Base-by-base conservation (phyloP, 2,797 vertebrate genomes). In the Pelobates cultripes region DNA sequence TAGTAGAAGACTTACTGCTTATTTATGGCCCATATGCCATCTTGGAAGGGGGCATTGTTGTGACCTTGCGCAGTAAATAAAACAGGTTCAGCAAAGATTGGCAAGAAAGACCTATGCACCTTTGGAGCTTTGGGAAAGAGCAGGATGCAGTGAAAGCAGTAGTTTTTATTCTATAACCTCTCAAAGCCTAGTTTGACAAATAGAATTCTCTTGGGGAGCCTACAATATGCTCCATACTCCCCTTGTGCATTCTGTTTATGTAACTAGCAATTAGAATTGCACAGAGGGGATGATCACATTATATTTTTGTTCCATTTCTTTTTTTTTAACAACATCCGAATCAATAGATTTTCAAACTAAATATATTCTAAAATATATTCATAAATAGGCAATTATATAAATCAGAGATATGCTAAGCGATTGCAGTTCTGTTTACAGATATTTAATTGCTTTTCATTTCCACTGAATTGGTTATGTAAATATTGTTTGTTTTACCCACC, bases 201-300 rank as follows among this genome's bases (percentile, higher is more conserved):
- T 15, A 66, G 84, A 73, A 87, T 87, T 80, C 85, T 43, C 47
- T 9, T 45, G 28, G 84, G 61, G 84, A 70, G 8, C 61, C 7
- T 3, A 42, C 84, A 83, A 81, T 83, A 80, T 81, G 80, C 42
- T 86, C 12, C 53, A 44, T 81, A 87, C 69, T 6, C 63, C 81
- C 71, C 40, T 6, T 79, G 77, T 53, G 77, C 40, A 67, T 79
- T 66, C 53, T 72, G 67, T 84, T 79, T 75, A 55, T 79, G 60
- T 63, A 76, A 76, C 43, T 47, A 76, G 43, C 73, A 84, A 79
- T 84, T 84, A 79, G 45, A 44, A 10, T 41, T 66, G 67, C 53
- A 74, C 43, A 64, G 60, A n/a, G 45, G 66, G 41, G 60, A 57
- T 51, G 57, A 15, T 10, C 3, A 64, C 15, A 15, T 8, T 13